Percentiles rank a stretch among this genome's conserved stretches.
These are phyloP conservation scores for Catocala sponsa DNA, from an alignment of 2,888 invertebrate genomes.

Conservation along the genomic window DNA sequence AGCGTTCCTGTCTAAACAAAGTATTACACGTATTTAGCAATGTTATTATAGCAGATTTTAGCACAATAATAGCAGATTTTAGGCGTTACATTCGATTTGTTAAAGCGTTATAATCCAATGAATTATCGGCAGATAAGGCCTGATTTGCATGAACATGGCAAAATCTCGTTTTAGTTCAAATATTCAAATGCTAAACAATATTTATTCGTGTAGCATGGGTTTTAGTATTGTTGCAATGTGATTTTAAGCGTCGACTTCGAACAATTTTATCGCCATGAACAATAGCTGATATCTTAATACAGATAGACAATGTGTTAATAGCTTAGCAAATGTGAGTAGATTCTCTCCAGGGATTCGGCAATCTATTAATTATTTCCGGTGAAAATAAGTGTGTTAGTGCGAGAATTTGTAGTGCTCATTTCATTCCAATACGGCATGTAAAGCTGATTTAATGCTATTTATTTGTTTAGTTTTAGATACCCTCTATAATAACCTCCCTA, in stretches of 20 bases:
- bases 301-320: too few species aligned
- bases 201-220: slow-evolving; percentile 17
- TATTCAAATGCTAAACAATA: slow-evolving; percentile 29
- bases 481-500: too few species aligned
- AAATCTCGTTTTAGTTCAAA: slow-evolving; percentile 34
- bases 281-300: too few species aligned
- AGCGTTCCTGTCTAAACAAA: slow-evolving; percentile 6
- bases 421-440: too few species aligned
- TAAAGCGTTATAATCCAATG: slow-evolving; percentile 24
- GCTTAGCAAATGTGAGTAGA: too few species aligned
- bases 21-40: slow-evolving; percentile 7
- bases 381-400: too few species aligned
- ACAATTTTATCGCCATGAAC: too few species aligned
- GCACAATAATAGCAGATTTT: slow-evolving; percentile 9
- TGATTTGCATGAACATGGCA: slow-evolving; percentile 27
- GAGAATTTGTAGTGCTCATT: too few species aligned
- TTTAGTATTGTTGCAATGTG: slow-evolving; percentile 4
- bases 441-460: too few species aligned
- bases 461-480: too few species aligned
- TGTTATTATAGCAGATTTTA: slow-evolving; percentile 9
- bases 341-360: too few species aligned
- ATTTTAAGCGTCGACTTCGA: not conserved
- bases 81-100: slow-evolving; percentile 26
- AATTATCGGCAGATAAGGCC: slow-evolving; percentile 30
- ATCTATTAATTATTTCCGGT: too few species aligned